A percentile compares a stretch with the other conserved stretches of the same genome.
phyloP scores from a whole-genome alignment of 2,888 invertebrate genomes.

The Epinotia ramella region DNA sequence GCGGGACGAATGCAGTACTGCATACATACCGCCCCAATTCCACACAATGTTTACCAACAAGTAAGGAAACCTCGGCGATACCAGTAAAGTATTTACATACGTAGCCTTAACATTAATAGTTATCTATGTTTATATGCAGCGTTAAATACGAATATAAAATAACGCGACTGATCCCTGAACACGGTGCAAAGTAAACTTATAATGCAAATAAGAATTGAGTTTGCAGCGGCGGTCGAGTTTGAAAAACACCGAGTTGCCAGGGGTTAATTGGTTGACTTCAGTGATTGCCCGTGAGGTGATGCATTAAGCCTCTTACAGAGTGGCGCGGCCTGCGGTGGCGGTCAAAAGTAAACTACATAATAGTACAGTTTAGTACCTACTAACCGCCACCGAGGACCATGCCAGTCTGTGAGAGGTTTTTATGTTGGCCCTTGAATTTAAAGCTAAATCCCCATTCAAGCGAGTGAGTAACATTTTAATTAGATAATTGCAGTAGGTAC shows the following conservation, averaged over 20 bases:
- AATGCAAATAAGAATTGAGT: constrained; percentile 56
- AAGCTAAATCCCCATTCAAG: too few relatives aligned
- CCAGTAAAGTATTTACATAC: not conserved
- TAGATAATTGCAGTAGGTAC: too few relatives aligned
- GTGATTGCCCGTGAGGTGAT: constrained; percentile 68
- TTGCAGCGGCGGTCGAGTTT: constrained; percentile 56
- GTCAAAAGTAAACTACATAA: too few relatives aligned
- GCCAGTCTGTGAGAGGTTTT: too few relatives aligned
- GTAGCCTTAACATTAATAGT: not conserved
- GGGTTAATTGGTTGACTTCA: constrained; percentile 76
- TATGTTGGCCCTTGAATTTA: constrained; percentile 56
- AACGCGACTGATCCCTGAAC: not conserved
- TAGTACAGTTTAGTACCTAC: too few relatives aligned
- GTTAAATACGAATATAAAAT: not conserved
- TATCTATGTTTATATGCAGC: constrained; percentile 14
- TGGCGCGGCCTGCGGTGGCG: too few relatives aligned
- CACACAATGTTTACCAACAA: too few relatives aligned
- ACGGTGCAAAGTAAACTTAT: constrained; percentile 48
- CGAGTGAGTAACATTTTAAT: not conserved
- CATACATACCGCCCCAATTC: too few relatives aligned
- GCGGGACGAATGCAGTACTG: too few relatives aligned
- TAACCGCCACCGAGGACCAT: too few relatives aligned
- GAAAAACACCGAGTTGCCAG: constrained; percentile 62
- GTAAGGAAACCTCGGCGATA: too few relatives aligned
- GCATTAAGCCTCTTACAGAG: constrained; percentile 50